phyloP scores from a whole-genome alignment of 2,797 vertebrate genomes.

The Rhadinocentrus ornatus region DNA sequence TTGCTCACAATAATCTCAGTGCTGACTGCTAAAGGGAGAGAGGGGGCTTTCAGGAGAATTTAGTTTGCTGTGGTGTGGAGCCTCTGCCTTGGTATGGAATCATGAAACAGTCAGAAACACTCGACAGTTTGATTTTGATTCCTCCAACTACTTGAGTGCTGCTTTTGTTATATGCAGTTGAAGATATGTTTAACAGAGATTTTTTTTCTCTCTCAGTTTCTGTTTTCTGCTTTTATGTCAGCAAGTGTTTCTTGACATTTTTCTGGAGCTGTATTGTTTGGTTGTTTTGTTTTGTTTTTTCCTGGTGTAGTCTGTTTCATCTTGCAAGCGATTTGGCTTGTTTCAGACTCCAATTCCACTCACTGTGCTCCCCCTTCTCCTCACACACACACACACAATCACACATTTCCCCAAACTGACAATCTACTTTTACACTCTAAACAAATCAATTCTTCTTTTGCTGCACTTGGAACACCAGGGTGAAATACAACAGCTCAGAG shows the following conservation, averaged over 20 bases:
- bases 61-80: constrained; percentile 67
- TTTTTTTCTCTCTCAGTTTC: constrained; percentile 64
- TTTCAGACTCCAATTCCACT: constrained; percentile 70
- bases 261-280: constrained; percentile 56
- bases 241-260: constrained; percentile 57
- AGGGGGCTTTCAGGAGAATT: constrained; percentile 71
- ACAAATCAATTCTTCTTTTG: constrained; percentile 73
- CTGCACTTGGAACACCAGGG: constrained; percentile 43
- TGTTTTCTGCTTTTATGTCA: constrained; percentile 42
- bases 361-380: constrained; percentile 30
- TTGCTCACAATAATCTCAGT: constrained; percentile 68
- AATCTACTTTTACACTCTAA: constrained; percentile 68
- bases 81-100: constrained; percentile 59
- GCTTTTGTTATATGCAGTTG: constrained; percentile 67
- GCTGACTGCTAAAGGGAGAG: constrained; percentile 58
- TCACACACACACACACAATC: constrained; percentile 59
- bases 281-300: constrained; percentile 13
- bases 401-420: constrained; percentile 68
- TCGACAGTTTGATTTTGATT: constrained; percentile 71
- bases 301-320: constrained; percentile 66
- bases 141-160: constrained; percentile 60
- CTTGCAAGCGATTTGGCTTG: constrained; percentile 65
- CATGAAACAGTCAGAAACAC: constrained; percentile 68
- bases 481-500: constrained; percentile 53
- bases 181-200: constrained; percentile 69